Evolutionary conservation across 2,888 invertebrate species (phyloP).

Genomic region (Panzeria rudis): DNA sequence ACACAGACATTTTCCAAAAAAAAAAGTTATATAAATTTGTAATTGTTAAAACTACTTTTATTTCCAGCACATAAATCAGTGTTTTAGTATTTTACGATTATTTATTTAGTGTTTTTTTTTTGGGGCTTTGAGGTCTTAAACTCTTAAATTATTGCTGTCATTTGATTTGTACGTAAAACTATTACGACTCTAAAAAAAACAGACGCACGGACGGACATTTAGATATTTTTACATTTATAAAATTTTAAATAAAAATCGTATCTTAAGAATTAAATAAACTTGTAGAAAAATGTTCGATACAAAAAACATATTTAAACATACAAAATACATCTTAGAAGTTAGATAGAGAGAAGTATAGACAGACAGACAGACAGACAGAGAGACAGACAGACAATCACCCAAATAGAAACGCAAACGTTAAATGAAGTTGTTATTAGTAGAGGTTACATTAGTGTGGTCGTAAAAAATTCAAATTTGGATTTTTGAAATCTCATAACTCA

Average conservation of each 20-base stretch:
- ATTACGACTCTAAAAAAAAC: conserved; percentile 12
- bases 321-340: conserved; percentile 27
- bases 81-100: conserved; percentile 59
- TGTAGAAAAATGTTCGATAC: conserved; percentile 42
- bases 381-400: background rate
- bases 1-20: conserved; percentile 7
- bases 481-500: too few relatives aligned
- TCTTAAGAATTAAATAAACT: conserved; percentile 38
- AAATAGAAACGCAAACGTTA: background rate
- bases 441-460: too few relatives aligned
- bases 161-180: conserved; percentile 62
- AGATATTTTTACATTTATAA: conserved; percentile 6
- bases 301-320: conserved; percentile 1
- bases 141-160: conserved; percentile 69
- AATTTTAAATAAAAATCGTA: conserved; percentile 13
- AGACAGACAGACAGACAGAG: conserved; percentile 23
- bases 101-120: conserved; percentile 46
- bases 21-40: conserved; percentile 63
- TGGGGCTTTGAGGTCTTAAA: conserved; percentile 40
- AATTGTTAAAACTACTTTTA: conserved; percentile 64
- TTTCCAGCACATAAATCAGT: conserved; percentile 65
- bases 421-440: conserved; percentile 29
- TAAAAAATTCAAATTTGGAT: too few relatives aligned
- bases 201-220: background rate
- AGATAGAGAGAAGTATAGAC: conserved; percentile 21